Base-by-base conservation (phyloP, 2,888 invertebrate species). In the Caenorhabditis plicata region DNA sequence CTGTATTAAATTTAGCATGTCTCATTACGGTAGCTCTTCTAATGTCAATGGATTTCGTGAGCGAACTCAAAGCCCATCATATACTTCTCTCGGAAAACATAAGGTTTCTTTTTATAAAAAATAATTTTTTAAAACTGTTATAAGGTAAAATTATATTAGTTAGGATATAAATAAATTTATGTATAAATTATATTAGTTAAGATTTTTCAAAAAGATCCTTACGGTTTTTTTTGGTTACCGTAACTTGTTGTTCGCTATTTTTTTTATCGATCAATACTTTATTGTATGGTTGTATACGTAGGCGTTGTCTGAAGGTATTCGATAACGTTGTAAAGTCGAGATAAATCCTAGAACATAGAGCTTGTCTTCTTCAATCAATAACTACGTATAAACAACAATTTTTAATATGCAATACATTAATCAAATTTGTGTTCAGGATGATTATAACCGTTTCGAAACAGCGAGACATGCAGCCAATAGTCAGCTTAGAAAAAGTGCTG, bases 391-490 rank as follows among this genome's bases (percentile, higher is more conserved):
- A n/a, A n/a, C n/a, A n/a, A n/a, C 7, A 17, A 25, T 40, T 27
- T 40, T 40, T 27, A 27, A 23, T 40, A 17, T 40, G 26, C 25
- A 27, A 25, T 40, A 27, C 39, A 43, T 4, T 8, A 23, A 7
- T 3, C 3, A 41, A 22, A n/a, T 4, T 22, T 23, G 31, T 39
- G 39, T 60, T 48, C 43, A 77, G 77, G 77, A 78, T 58, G 66
- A 78, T 46, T 78, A 78, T 65, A 78, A 78, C 47, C 74, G 75
- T n/a, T 78, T 73, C 54, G 73, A 74, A 49, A 76, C 77, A 20
- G 67, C 71, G 7, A 55, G 69, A 13, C 73, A 76, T 53, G 63
- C 63, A 3, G 38, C 44, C 22, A 40, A 56, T 9, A 46, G 29
- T 22, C 38, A 38, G 17, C 27, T 54, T 13, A 43, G 48, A 33